Conservation (phyloP, 2,113 vertebrate species). For the Galeopterus variegatus region DNA sequence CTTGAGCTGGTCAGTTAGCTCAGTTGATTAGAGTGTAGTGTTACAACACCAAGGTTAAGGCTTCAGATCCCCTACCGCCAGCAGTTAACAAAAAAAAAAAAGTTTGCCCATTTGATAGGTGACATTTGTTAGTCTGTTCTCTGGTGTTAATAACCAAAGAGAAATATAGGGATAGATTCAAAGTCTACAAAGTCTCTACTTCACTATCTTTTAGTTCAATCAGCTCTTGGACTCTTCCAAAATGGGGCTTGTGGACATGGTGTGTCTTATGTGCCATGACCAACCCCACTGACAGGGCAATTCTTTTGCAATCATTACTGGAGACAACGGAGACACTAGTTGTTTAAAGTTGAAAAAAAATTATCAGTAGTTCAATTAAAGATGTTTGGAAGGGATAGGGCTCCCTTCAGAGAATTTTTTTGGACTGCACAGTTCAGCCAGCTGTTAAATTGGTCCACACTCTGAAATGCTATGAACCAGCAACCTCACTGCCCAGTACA, state of each 20-base stretch:
- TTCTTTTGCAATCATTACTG: neutral
- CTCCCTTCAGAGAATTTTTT: neutral
- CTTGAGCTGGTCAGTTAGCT: too few relatives aligned
- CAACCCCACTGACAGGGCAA: neutral
- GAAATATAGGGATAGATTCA: neutral
- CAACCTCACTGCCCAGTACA: neutral
- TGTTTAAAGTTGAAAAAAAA: constrained; percentile 21
- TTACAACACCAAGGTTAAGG: too few relatives aligned
- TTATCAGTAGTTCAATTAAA: neutral
- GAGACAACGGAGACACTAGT: neutral
- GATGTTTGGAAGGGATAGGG: neutral
- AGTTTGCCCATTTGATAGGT: neutral
- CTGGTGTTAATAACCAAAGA: neutral
- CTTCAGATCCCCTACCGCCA: too few relatives aligned
- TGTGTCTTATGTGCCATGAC: neutral
- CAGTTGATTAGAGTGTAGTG: too few relatives aligned
- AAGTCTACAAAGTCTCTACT: neutral
- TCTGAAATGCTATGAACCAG: neutral
- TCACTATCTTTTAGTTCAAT: neutral
- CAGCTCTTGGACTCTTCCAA: neutral
- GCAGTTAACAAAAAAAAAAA: neutral
- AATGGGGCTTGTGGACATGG: neutral
- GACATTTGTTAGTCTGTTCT: neutral
- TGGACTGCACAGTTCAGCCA: neutral
- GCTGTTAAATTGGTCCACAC: neutral